Evolutionary conservation across 2,113 vertebrate genomes (phyloP), one percentile per base, ranked within the genome.

Genomic region (Physeter macrocephalus): DNA sequence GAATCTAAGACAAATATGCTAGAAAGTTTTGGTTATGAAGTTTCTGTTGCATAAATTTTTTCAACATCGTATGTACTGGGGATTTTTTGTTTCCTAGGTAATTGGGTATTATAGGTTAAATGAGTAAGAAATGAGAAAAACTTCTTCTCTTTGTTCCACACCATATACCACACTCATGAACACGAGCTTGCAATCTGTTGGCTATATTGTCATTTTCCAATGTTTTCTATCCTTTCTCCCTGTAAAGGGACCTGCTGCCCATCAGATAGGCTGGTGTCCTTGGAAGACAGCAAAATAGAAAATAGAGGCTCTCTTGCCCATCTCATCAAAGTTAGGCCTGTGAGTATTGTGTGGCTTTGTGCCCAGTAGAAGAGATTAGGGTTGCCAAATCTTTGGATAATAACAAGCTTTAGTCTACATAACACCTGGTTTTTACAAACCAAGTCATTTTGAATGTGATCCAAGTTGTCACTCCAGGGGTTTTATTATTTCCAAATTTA

Each of bases 371-470:
- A 97, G 90, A 95, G 29, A 67, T 62, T 41, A 97, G 96, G 97
- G 96, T 98, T 99, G 99, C 98, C 98, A 99, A 98, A 98, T 98
- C 98, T 98, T 98, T 98, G 96, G 98, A 98, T 98, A 98, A 98
- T 98, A 98, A 98, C 97, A 98, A 98, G 97, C 98, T 98, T 97
- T 98, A 98, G 98, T 99, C 98, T 99, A 98, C 98, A 98, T 98
- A 99, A 98, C 98, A 99, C 98, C 98, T 99, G 98, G 98, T 98
- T 98, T 98, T 98, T 98, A 98, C 97, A 98, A 98, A 98, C 98
- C 97, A 98, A 98, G 97, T 98, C 98, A 98, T 98, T 98, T 98
- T 96, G 97, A 98, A 98, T 97, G 96, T 98, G 97, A 98, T 99
- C 98, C 98, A 99, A 98, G 89, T 98, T 98, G 98, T 98, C 98